Evolutionary conservation across 2,113 vertebrate species (phyloP).

Genomic region (Carlito syrichta): DNA sequence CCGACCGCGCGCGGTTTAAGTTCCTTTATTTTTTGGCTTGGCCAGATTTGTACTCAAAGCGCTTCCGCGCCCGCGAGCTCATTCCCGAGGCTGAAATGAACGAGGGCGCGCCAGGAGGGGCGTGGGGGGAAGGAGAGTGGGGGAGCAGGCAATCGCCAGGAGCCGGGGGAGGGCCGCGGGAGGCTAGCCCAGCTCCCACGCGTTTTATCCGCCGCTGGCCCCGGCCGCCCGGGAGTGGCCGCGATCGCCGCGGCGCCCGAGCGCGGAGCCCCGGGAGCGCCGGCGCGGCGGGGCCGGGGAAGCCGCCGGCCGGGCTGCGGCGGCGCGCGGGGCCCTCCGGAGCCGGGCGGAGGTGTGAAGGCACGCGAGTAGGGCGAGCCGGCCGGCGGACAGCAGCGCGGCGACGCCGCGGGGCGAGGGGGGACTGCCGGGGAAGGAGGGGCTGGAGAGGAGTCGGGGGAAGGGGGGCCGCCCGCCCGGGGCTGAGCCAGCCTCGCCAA

Average conservation of each 20-base stretch:
- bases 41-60: neutral
- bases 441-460: neutral
- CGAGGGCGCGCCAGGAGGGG: neutral
- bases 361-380: conserved; percentile 83
- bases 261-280: neutral
- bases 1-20: neutral
- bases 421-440: neutral
- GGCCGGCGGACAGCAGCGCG: conserved; percentile 13
- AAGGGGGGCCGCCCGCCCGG: neutral
- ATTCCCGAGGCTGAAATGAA: neutral
- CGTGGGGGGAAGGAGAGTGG: too few species aligned
- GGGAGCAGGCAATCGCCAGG: neutral
- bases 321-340: neutral
- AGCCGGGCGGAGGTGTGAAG: conserved; percentile 78
- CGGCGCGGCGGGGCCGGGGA: neutral
- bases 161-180: neutral
- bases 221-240: neutral
- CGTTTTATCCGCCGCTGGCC: neutral
- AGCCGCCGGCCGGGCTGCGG: accelerated
- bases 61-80: neutral
- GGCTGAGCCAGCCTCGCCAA: conserved; percentile 80
- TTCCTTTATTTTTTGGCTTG: neutral
- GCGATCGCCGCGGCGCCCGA: neutral
- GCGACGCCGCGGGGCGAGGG: too few species aligned
- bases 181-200: neutral